Conservation (phyloP, 2,797 vertebrate genomes). For the Geotrypetes seraphini region DNA sequence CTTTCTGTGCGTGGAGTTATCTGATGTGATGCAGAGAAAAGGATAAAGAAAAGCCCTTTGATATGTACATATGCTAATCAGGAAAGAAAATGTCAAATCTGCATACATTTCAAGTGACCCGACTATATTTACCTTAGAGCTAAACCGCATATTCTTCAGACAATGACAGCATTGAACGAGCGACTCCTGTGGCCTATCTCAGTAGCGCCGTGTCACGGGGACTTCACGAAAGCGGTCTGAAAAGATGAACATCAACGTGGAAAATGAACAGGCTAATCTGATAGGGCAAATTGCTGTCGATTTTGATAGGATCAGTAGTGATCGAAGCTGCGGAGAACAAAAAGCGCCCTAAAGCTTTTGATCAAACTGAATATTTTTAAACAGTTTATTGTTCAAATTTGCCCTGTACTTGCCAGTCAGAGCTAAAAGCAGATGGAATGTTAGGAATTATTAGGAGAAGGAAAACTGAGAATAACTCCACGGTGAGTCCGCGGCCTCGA, state of each 20-base stretch:
- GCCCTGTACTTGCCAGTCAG: conserved; percentile 61
- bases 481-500: too few relatives aligned
- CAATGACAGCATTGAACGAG: conserved; percentile 76
- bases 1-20: conserved; percentile 49
- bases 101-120: conserved; percentile 86
- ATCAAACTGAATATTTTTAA: conserved; percentile 63
- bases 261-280: conserved; percentile 68
- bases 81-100: conserved; percentile 94
- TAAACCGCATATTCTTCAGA: conserved; percentile 70
- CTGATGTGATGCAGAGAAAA: conserved; percentile 47
- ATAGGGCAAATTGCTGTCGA: conserved; percentile 76
- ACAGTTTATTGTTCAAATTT: conserved; percentile 75
- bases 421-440: too few relatives aligned
- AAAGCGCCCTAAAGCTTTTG: conserved; percentile 64
- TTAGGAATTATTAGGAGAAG: too few relatives aligned
- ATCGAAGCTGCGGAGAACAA: conserved; percentile 48
- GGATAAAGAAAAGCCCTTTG: too few relatives aligned
- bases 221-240: conserved; percentile 57
- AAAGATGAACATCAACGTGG: conserved; percentile 71
- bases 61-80: conserved; percentile 84
- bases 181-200: conserved; percentile 75
- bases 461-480: too few relatives aligned
- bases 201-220: conserved; percentile 58
- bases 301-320: conserved; percentile 64
- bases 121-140: conserved; percentile 73